Conservation (phyloP, 2,113 vertebrate genomes). For the Mobula hypostoma region DNA sequence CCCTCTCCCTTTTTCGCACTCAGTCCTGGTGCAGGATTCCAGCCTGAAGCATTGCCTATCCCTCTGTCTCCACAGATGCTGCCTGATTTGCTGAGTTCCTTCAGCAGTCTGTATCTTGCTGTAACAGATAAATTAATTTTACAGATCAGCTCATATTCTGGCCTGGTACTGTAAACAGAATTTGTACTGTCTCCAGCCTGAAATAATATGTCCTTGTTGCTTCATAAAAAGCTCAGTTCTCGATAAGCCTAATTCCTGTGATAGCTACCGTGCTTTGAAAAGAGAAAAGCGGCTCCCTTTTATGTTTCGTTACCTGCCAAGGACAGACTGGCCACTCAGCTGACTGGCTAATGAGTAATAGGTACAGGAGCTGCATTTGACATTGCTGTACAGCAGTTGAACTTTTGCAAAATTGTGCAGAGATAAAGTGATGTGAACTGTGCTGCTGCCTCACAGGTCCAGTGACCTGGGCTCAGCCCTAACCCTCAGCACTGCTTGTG, state of each 20-base stretch:
- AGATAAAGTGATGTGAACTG: constrained; percentile 24
- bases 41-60: too few species aligned
- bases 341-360: constrained; percentile 84
- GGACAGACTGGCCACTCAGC: constrained; percentile 67
- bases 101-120: too few species aligned
- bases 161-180: constrained; percentile 17
- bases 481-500: too few species aligned
- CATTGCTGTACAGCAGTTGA: constrained; percentile 50
- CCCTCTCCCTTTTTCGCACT: too few species aligned
- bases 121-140: background rate
- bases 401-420: background rate
- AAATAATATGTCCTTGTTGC: constrained; percentile 69
- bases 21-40: too few species aligned
- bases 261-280: constrained; percentile 82
- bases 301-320: constrained; percentile 80
- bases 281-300: constrained; percentile 75
- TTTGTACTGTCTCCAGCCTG: constrained; percentile 59
- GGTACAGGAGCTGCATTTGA: constrained; percentile 61
- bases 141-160: background rate
- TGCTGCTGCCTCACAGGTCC: too few species aligned
- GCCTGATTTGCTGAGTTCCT: too few species aligned
- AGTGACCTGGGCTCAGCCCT: too few species aligned
- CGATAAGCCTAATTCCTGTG: constrained; percentile 77
- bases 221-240: constrained; percentile 68
- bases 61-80: too few species aligned